Conservation (phyloP, 2,797 vertebrate genomes). For the Gambelia wislizenii region DNA sequence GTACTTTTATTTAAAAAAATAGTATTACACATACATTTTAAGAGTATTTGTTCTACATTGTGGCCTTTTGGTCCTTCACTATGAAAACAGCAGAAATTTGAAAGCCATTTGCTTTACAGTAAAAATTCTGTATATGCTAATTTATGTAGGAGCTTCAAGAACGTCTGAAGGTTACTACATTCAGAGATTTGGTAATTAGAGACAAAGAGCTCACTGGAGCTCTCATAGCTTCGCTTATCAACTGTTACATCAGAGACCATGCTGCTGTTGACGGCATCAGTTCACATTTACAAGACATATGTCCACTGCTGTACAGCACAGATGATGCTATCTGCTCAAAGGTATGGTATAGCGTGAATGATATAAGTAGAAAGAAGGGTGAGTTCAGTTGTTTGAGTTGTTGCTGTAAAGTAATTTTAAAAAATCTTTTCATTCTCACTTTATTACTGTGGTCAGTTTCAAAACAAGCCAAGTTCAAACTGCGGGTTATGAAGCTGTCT, state of each 20-base stretch:
- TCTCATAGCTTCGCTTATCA: slow-evolving; percentile 94
- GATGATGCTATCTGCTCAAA: slow-evolving; percentile 97
- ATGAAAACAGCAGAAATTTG: not conserved
- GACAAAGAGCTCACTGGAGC: slow-evolving; percentile 94
- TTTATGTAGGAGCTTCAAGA: slow-evolving; percentile 92
- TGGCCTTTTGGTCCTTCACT: not conserved
- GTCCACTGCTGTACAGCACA: slow-evolving; percentile 94
- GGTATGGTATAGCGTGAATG: slow-evolving; percentile 74
- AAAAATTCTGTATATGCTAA: not conserved
- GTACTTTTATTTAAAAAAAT: too few relatives aligned
- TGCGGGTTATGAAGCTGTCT: not conserved
- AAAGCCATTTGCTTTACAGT: not conserved
- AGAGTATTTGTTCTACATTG: not conserved
- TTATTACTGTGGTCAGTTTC: not conserved
- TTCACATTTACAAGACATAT: slow-evolving; percentile 91
- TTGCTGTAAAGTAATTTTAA: not conserved
- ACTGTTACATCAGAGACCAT: slow-evolving; percentile 96
- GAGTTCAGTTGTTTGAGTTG: not conserved
- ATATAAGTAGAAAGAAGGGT: not conserved
- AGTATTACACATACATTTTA: too few relatives aligned
- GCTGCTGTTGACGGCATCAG: slow-evolving; percentile 95
- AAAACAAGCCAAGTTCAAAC: not conserved
- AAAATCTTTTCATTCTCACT: not conserved
- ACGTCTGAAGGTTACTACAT: slow-evolving; percentile 90
- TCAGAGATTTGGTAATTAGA: slow-evolving; percentile 93